These are phyloP conservation scores for Brachynemurus nebulosus DNA, from an alignment of 2,888 invertebrate genomes.

Conservation along the genomic window DNA sequence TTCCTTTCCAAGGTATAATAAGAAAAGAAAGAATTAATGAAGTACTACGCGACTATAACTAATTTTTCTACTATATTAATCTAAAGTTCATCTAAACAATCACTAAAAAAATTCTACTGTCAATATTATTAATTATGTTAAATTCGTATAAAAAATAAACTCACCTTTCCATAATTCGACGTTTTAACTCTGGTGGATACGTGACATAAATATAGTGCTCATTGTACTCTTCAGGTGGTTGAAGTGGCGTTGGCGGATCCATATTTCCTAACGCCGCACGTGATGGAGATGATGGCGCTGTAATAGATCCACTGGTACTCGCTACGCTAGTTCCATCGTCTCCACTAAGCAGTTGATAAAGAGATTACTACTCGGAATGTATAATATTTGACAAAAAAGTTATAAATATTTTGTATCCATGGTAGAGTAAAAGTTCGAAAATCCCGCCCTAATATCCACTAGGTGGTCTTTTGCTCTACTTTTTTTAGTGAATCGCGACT, in stretches of 20 bases:
- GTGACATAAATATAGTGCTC: conserved; percentile 79
- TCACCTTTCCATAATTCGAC: conserved; percentile 69
- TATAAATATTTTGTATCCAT: not conserved
- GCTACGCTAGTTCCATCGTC: conserved; percentile 56
- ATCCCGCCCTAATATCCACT: too few species aligned
- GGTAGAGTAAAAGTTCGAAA: not conserved
- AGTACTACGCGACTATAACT: too few species aligned
- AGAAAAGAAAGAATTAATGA: too few species aligned
- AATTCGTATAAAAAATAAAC: too few species aligned
- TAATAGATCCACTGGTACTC: conserved; percentile 50
- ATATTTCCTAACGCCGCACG: conserved; percentile 32
- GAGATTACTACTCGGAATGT: not conserved
- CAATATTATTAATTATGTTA: too few species aligned
- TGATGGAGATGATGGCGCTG: conserved; percentile 50
- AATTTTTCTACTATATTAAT: too few species aligned
- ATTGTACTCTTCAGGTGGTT: conserved; percentile 38
- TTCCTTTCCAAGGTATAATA: too few species aligned
- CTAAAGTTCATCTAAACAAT: too few species aligned
- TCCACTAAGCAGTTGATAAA: conserved; percentile 29
- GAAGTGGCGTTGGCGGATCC: conserved; percentile 25
- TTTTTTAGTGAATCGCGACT: too few species aligned
- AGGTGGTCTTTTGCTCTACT: too few species aligned
- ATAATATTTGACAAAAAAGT: not conserved
- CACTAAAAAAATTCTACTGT: too few species aligned
- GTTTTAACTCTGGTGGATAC: conserved; percentile 75